These are phyloP conservation scores for Drepanosiphum platanoidis DNA, from an alignment of 2,888 invertebrate genomes.

Conservation along the genomic window DNA sequence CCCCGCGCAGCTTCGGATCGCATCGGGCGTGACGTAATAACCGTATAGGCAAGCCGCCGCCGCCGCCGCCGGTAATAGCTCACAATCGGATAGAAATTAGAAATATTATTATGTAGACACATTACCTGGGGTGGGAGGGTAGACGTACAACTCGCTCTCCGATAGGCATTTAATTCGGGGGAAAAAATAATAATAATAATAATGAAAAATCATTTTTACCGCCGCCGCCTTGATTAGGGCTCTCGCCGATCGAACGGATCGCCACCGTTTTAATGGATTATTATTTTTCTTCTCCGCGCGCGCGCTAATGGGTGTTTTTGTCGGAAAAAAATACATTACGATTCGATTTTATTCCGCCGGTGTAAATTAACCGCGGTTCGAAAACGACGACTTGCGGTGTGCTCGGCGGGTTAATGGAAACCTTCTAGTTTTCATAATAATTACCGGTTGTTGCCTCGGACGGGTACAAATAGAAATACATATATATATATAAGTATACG, in stretches of 20 bases:
- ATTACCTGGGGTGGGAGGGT: neutral
- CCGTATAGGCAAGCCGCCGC: no score
- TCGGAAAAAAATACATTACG: conserved; percentile 20
- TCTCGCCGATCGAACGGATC: conserved; percentile 38
- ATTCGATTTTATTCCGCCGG: conserved; percentile 51
- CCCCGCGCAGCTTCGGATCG: neutral
- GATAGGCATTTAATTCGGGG: conserved; percentile 31
- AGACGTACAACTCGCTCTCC: neutral
- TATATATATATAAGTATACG: no score
- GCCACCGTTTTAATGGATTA: conserved; percentile 50
- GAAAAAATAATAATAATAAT: neutral
- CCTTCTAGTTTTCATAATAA: conserved; percentile 59
- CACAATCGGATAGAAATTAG: conserved; percentile 24
- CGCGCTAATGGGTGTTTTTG: conserved; percentile 49
- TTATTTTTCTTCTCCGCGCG: conserved; percentile 18
- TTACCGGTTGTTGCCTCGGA: conserved; percentile 53
- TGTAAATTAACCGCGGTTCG: conserved; percentile 59
- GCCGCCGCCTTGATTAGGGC: conserved; percentile 5
- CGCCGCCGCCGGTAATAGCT: neutral
- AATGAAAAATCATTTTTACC: conserved; percentile 35
- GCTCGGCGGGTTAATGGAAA: conserved; percentile 62
- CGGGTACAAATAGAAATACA: conserved; percentile 52
- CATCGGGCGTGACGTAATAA: conserved; percentile 35
- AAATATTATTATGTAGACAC: neutral
- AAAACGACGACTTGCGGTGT: conserved; percentile 41